Evolutionary conservation across 1,140 invertebrate species (phyloP).

Genomic region (Radopholus similis): DNA sequence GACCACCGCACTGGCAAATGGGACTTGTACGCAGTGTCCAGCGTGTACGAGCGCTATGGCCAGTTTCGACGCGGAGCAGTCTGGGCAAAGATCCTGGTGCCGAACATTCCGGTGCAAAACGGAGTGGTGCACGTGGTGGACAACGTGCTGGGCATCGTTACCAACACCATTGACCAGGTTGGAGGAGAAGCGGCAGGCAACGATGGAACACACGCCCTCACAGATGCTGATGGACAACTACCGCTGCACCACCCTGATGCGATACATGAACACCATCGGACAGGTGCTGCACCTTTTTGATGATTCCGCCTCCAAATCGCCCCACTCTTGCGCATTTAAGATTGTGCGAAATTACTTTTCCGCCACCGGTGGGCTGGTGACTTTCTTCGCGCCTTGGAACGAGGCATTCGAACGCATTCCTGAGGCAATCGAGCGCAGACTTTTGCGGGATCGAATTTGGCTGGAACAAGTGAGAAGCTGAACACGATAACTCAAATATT

Average conservation of each 20-base stretch:
- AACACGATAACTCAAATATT: neutral
- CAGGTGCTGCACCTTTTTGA: slow-evolving; percentile 15
- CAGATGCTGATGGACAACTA: slow-evolving; percentile 58
- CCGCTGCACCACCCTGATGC: slow-evolving; percentile 56
- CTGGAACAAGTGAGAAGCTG: slow-evolving; percentile 52
- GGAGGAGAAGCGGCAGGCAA: too few relatives aligned
- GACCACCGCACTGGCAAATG: slow-evolving; percentile 53
- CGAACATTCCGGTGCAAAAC: slow-evolving; percentile 60
- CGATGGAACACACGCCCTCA: neutral
- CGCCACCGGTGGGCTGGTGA: slow-evolving; percentile 58
- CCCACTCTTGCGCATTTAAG: neutral
- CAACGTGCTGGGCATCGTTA: slow-evolving; percentile 58
- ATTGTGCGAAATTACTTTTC: slow-evolving; percentile 56
- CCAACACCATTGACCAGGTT: slow-evolving; percentile 56
- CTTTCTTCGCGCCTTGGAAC: slow-evolving; percentile 59
- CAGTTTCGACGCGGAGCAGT: slow-evolving; percentile 56
- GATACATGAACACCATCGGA: slow-evolving; percentile 60
- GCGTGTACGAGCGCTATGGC: slow-evolving; percentile 52
- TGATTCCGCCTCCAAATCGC: too few relatives aligned
- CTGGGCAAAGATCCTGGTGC: slow-evolving; percentile 60
- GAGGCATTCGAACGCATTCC: slow-evolving; percentile 60
- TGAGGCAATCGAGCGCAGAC: slow-evolving; percentile 53
- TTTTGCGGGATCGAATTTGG: slow-evolving; percentile 58
- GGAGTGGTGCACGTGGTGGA: slow-evolving; percentile 60
- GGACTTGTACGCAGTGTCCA: slow-evolving; percentile 57